Base-by-base conservation (phyloP, 2,888 invertebrate genomes). In the Cerceris ruficornis region DNA sequence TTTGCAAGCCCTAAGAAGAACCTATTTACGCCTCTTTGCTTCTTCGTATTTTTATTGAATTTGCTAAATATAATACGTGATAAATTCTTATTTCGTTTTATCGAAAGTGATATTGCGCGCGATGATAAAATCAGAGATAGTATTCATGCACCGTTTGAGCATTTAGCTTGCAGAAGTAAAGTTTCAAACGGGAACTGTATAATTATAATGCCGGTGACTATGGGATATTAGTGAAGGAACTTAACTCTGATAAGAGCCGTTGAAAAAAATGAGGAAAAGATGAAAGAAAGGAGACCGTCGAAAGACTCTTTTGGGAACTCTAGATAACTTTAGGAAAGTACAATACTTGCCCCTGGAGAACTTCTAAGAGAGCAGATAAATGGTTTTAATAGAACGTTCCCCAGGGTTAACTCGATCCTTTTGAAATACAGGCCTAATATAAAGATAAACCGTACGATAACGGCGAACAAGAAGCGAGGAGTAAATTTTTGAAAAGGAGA, bases 351-450 rank as follows among this genome's bases (percentile, higher is more conserved):
- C 57, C 64, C 70, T 55, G n/a, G 65, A 68, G 77, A 71, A 72
- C 72, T 75, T 78, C 60, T 50, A 61, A 66, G 50, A 64, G 76
- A 77, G 77, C 72, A 75, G 77, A 85, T 85, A 85, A 85, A 85
- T 80, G 80, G 75, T 74, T 83, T 85, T 82, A 85, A 85, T 80
- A 78, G 74, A 81, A 78, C 62, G 61, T 70, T 75, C 80, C 69
- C 80, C 4, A 15, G 73, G 62, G 79, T 69, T 61, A 61, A 69
- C 65, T n/a, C 41, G 52, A 13, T 43, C 39, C 17, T 42, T 57
- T 67, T 61, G 58, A 73, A 69, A 70, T 66, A 69, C 69, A 52
- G 52, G 79, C 54, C 67, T 69, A 58, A 57, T 57, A 62, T 49
- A 61, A 66, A 70, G 28, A 64, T 61, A 61, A 60, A 70, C 68